Conservation (phyloP, 2,888 invertebrate species). For the Chesias legatella region DNA sequence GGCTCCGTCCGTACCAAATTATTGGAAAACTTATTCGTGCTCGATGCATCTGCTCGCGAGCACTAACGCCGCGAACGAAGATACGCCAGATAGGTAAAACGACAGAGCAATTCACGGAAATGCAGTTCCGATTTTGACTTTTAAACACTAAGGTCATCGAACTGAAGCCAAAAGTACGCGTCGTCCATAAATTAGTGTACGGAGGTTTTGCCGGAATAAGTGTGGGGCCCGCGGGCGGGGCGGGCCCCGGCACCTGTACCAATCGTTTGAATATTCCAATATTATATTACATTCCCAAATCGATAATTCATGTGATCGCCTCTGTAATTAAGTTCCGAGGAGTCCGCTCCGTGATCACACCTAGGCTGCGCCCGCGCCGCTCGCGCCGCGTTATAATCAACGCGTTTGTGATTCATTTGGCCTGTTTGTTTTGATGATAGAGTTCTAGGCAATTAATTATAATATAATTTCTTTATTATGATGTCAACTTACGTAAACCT, state of each 20-base stretch:
- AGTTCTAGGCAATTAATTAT: constrained; percentile 10
- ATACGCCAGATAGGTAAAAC: constrained; percentile 6
- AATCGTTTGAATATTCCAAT: constrained; percentile 47
- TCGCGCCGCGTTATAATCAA: constrained; percentile 43
- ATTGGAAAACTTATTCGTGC: constrained; percentile 76
- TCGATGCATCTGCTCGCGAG: constrained; percentile 64
- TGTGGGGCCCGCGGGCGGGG: constrained; percentile 62
- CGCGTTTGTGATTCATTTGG: constrained; percentile 43
- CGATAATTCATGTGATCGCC: constrained; percentile 73
- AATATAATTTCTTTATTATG: constrained; percentile 8
- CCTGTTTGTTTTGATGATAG: constrained; percentile 30
- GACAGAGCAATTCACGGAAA: constrained; percentile 11
- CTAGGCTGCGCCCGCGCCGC: constrained; percentile 39
- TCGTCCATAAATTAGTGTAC: constrained; percentile 53
- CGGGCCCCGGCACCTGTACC: constrained; percentile 69
- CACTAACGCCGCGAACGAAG: constrained; percentile 63
- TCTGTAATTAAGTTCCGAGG: constrained; percentile 71
- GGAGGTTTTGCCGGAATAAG: constrained; percentile 41
- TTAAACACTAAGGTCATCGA: constrained; percentile 22
- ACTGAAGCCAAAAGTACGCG: constrained; percentile 35
- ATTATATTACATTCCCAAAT: constrained; percentile 47
- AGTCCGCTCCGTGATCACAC: constrained; percentile 56
- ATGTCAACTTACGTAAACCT: too few species aligned
- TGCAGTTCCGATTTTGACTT: constrained; percentile 9
- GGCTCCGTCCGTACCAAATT: constrained; percentile 69